A percentile compares a stretch with the other conserved stretches of the same genome.
These are phyloP conservation scores for Urocolius indicus DNA, from an alignment of 2,113 vertebrate genomes.

Conservation along the genomic window DNA sequence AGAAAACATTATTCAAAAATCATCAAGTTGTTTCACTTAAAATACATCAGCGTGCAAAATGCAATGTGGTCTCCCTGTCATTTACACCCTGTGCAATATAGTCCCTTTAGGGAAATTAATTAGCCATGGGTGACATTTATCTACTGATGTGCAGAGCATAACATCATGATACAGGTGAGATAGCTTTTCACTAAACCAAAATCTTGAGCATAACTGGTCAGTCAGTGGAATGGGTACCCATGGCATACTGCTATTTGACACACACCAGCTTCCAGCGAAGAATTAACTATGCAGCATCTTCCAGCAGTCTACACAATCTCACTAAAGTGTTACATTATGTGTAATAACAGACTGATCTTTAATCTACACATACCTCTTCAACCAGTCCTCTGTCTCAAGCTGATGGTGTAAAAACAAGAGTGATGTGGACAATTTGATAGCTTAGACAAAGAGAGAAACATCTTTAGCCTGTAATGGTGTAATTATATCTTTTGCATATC, in stretches of 20 bases:
- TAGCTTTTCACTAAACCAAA: neutral
- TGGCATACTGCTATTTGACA: neutral
- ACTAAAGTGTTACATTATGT: neutral
- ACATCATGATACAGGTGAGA: neutral
- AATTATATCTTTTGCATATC: neutral
- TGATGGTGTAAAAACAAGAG: neutral
- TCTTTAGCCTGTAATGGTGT: neutral
- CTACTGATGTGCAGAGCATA: neutral
- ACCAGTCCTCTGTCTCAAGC: neutral
- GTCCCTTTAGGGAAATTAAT: neutral
- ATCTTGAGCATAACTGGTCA: neutral
- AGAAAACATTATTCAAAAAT: neutral
- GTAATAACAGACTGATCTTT: neutral
- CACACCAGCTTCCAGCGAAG: neutral
- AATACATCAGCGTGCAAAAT: neutral
- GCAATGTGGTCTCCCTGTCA: neutral
- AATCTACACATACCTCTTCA: neutral
- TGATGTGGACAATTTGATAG: neutral
- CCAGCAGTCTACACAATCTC: neutral
- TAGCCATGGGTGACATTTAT: neutral
- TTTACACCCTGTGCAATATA: neutral
- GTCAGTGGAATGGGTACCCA: neutral
- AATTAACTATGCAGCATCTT: neutral
- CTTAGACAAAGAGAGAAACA: neutral
- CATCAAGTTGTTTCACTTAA: neutral